A percentile compares a stretch with the other conserved stretches of the same genome.
These are phyloP conservation scores for Tuta absoluta DNA, from an alignment of 2,888 invertebrate species.

Conservation along the genomic window DNA sequence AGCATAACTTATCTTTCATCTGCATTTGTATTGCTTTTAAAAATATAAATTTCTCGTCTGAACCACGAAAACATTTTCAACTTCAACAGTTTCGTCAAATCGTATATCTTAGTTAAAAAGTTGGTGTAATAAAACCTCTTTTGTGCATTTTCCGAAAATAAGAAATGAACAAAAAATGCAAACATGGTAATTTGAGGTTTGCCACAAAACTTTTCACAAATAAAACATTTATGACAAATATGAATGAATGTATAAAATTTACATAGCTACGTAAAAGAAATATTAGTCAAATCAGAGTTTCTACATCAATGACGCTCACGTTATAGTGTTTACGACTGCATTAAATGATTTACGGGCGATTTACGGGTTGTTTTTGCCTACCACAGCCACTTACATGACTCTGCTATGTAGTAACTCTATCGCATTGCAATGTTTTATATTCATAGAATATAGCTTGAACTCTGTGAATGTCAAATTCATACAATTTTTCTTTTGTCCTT, in stretches of 20 bases:
- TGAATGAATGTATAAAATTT: too few relatives aligned
- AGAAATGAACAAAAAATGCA: background rate
- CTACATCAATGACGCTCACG: background rate
- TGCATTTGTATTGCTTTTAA: conserved; percentile 26
- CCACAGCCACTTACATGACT: too few relatives aligned
- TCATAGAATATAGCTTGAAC: too few relatives aligned
- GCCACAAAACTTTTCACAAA: background rate
- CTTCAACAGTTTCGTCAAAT: conserved; percentile 18
- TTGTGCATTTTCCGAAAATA: background rate
- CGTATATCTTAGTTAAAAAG: conserved; percentile 18
- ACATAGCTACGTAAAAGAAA: too few relatives aligned
- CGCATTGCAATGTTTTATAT: too few relatives aligned
- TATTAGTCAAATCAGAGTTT: background rate
- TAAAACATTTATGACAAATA: background rate
- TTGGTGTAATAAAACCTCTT: conserved; percentile 6
- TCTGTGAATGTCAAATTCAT: too few relatives aligned
- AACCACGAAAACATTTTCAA: conserved; percentile 17
- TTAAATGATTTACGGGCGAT: conserved; percentile 10
- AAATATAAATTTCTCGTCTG: conserved; percentile 25
- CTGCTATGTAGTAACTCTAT: too few relatives aligned
- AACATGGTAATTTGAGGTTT: background rate
- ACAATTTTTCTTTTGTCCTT: too few relatives aligned
- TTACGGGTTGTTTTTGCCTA: background rate
- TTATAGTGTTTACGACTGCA: conserved; percentile 17
- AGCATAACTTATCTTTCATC: conserved; percentile 31